These are phyloP conservation scores for Sylvia borin DNA, from an alignment of 2,797 vertebrate genomes.

Conservation along the genomic window DNA sequence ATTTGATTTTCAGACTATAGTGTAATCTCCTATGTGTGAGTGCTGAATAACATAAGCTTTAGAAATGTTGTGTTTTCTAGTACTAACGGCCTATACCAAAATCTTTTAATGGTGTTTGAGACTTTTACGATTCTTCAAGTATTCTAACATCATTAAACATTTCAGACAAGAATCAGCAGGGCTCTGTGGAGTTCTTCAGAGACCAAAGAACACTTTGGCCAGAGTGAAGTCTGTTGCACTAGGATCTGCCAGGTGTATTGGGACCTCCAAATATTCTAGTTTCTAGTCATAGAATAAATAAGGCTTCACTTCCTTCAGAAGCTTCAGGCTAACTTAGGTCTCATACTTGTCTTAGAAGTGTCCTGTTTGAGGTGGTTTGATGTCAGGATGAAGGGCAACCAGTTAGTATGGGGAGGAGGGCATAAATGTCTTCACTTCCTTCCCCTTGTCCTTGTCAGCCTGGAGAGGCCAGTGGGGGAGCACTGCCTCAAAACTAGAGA, in stretches of 20 bases:
- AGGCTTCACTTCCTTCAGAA: not conserved
- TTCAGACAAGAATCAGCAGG: not conserved
- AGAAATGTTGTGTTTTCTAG: not conserved
- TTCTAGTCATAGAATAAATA: not conserved
- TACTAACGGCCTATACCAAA: not conserved
- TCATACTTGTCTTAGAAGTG: not conserved
- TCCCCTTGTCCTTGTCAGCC: not conserved
- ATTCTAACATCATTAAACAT: not conserved
- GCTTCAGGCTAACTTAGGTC: not conserved
- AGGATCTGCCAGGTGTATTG: not conserved
- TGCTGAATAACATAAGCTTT: not conserved
- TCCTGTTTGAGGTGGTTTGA: not conserved
- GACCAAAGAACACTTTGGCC: not conserved
- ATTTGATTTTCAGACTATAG: slow-evolving; percentile 43
- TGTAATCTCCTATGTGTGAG: not conserved
- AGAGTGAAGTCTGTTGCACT: not conserved
- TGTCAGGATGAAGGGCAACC: not conserved
- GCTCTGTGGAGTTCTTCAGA: not conserved
- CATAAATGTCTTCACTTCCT: not conserved
- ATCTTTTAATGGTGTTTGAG: not conserved
- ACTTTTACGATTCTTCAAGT: not conserved
- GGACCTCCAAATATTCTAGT: not conserved
- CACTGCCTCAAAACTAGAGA: not conserved
- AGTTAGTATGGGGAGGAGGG: not conserved
- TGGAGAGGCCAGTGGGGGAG: not conserved